Percentiles rank a stretch among this genome's conserved stretches.
Conservation (phyloP, 2,113 vertebrate genomes). For the Accipiter cooperii region DNA sequence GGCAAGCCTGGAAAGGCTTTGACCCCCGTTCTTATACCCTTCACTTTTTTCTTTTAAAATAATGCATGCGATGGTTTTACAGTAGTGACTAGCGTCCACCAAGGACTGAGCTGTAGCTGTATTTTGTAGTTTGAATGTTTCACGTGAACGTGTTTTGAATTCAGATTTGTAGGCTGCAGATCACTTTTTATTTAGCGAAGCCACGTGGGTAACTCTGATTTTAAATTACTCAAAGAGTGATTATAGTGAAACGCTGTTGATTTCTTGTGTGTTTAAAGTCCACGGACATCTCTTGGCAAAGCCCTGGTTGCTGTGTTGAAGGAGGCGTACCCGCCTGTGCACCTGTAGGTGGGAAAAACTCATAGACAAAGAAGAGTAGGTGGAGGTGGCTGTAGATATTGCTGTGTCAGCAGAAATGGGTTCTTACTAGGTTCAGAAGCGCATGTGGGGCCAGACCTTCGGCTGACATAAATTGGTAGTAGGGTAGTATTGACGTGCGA, state of each 20-base stretch:
- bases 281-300: background rate
- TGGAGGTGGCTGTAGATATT: background rate
- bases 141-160: background rate
- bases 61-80: background rate
- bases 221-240: slow-evolving; percentile 3
- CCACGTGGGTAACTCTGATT: slow-evolving; percentile 1
- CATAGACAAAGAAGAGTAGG: background rate
- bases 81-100: background rate
- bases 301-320: background rate
- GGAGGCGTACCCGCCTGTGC: background rate
- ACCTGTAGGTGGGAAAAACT: background rate
- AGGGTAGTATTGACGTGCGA: background rate
- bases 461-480: background rate
- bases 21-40: background rate
- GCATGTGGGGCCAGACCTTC: background rate
- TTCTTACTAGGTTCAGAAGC: background rate
- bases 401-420: background rate
- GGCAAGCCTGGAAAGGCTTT: background rate
- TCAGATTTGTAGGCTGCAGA: background rate
- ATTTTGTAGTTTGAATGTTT: background rate
- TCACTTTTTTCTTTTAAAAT: background rate
- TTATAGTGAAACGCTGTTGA: background rate
- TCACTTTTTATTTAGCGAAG: background rate
- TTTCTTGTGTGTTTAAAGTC: background rate
- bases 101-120: background rate